A percentile compares a stretch with the other conserved stretches of the same genome.
Evolutionary conservation across 2,888 invertebrate species (phyloP).

Genomic region (Cactoblastis cactorum): DNA sequence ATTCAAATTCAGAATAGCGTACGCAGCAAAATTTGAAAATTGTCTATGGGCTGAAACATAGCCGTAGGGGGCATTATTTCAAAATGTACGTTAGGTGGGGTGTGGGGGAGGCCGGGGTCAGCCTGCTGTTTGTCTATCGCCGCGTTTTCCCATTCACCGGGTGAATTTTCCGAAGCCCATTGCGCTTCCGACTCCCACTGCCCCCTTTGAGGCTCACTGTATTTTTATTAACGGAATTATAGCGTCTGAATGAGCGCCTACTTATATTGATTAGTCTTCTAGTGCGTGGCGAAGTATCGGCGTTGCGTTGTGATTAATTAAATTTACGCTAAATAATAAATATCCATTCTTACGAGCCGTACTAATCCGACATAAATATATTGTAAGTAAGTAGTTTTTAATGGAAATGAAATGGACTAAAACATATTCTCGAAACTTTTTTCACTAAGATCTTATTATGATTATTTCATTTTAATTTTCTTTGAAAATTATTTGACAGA

Average conservation of each 20-base stretch:
- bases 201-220: slow-evolving; percentile 57
- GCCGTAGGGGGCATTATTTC: slow-evolving; percentile 67
- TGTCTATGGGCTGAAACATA: slow-evolving; percentile 38
- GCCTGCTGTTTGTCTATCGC: slow-evolving; percentile 75
- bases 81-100: slow-evolving; percentile 62
- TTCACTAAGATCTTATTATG: too few species aligned
- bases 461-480: too few species aligned
- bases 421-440: too few species aligned
- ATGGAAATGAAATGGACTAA: too few species aligned
- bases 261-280: slow-evolving; percentile 70
- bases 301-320: background rate
- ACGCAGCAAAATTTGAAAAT: slow-evolving; percentile 39
- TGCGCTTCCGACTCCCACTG: slow-evolving; percentile 58
- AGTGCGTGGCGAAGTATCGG: slow-evolving; percentile 22
- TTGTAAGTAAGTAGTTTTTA: too few species aligned
- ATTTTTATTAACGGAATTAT: slow-evolving; percentile 77
- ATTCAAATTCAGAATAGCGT: slow-evolving; percentile 26
- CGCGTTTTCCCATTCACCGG: slow-evolving; percentile 76
- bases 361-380: too few species aligned
- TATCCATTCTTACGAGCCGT: background rate
- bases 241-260: slow-evolving; percentile 68
- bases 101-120: slow-evolving; percentile 54
- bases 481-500: too few species aligned
- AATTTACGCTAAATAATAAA: background rate
- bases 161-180: slow-evolving; percentile 77